Base-by-base conservation (phyloP, 2,888 invertebrate genomes). In the Eucriotettix oculatus region DNA sequence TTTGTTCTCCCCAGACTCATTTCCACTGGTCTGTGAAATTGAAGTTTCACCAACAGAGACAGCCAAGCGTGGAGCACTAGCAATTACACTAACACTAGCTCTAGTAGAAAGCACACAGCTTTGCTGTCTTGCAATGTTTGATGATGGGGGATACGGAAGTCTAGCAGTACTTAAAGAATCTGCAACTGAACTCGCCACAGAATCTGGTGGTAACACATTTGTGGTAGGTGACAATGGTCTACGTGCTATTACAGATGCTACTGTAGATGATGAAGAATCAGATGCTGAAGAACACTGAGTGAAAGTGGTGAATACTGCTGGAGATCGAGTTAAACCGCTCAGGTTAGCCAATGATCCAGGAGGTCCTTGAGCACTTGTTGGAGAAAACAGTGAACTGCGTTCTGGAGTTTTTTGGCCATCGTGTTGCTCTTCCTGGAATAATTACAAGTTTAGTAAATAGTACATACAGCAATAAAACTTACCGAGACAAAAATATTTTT, bases 101-200 rank as follows among this genome's bases (percentile, higher is more conserved):
- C 56, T 16, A 52, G 29, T 56, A 41, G 44, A 57, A 42, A 12
- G 57, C 17, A 9, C 54, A 44, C 41, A 58, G 42, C 16, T 29
- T 29, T 29, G 29, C 7, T 29, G 29, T 29, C 29, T 29, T 29
- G 29, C 29, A 29, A 56, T 54, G 2, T 29, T 48, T 40, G 64
- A 60, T 42, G 64, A 60, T 42, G 64, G 64, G 42, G 65, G 65
- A 58, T 64, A 65, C 16, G 67, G 64, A 43, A 64, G 61, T 42
- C 65, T 60, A 54, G 66, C 64, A 40, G 67, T 62, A 56, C 64
- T 64, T 1, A 67, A 65, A 41, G 64, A 63, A 65, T 66, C 70
- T 10, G 71, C 67, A 40, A 68, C 66, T 11, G 68, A 60, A 17
- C 68, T 68, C 42, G 64, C 63, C 16, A 64, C 59, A 53, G 56